Evolutionary conservation across 2,113 vertebrate genomes (phyloP).

Genomic region (Toxotes jaculatrix): DNA sequence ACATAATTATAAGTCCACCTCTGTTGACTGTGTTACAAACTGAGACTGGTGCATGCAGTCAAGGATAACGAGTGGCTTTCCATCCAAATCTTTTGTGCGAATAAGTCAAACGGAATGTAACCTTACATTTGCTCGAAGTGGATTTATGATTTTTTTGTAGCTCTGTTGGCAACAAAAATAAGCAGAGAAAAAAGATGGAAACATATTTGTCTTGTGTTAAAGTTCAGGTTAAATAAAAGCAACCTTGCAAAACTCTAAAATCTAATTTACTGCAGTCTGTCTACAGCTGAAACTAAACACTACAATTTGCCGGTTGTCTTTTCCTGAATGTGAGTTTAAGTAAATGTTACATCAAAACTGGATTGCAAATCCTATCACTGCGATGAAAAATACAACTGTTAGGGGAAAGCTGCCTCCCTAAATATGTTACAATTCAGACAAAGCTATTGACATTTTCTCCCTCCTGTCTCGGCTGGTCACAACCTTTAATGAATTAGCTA

Average conservation of each 20-base stretch:
- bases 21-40: not conserved
- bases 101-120: constrained; percentile 2
- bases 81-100: not conserved
- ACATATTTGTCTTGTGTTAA: not conserved
- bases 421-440: constrained; percentile 26
- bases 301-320: not conserved
- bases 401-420: not conserved
- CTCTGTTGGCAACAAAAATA: not conserved
- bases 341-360: not conserved
- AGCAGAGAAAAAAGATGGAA: constrained; percentile 7
- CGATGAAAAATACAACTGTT: not conserved
- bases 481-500: constrained; percentile 49
- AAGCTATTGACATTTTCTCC: constrained; percentile 41
- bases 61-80: constrained; percentile 25
- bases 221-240: constrained; percentile 17
- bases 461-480: constrained; percentile 14
- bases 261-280: not conserved
- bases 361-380: constrained; percentile 2
- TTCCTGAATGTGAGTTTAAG: not conserved
- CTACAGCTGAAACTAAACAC: not conserved
- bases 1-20: constrained; percentile 7
- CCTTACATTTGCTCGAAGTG: not conserved
- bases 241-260: not conserved
- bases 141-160: constrained; percentile 8
- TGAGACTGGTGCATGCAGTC: constrained; percentile 1